phyloP scores from a whole-genome alignment of 2,888 invertebrate species.

The Aradus depressus region DNA sequence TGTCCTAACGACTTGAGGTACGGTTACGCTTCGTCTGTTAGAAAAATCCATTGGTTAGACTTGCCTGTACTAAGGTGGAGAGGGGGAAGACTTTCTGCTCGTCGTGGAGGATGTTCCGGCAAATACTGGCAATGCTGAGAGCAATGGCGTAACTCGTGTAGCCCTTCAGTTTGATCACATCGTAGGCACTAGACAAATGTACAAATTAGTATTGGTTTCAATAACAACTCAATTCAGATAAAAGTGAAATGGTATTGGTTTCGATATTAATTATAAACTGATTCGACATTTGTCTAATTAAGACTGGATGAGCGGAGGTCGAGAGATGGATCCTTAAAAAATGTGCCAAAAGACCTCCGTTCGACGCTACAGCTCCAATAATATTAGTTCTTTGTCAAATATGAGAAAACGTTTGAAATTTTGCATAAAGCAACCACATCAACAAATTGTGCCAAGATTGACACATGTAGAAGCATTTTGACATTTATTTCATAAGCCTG shows the following conservation, averaged over 20 bases:
- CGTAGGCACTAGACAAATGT: constrained; percentile 55
- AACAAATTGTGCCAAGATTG: too few species aligned
- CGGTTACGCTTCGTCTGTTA: too few species aligned
- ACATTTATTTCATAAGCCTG: too few species aligned
- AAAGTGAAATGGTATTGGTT: neutral
- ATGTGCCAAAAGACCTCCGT: too few species aligned
- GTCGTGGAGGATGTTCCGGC: constrained; percentile 56
- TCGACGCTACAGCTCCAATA: too few species aligned
- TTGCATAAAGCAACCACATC: too few species aligned
- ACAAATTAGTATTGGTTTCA: neutral
- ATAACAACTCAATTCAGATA: neutral
- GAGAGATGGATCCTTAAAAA: neutral
- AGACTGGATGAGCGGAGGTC: too few species aligned
- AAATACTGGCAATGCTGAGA: constrained; percentile 59
- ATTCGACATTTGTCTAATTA: neutral
- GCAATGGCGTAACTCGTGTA: constrained; percentile 90
- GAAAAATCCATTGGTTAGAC: too few species aligned
- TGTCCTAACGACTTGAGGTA: too few species aligned
- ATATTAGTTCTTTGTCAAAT: too few species aligned
- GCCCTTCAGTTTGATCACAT: constrained; percentile 77
- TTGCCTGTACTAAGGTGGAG: constrained; percentile 64
- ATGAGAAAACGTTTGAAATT: too few species aligned
- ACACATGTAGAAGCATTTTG: too few species aligned
- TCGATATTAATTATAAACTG: neutral
- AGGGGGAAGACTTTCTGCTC: constrained; percentile 64